These are phyloP conservation scores for Mus spicilegus DNA, from an alignment of 2,113 vertebrate species.

Conservation along the genomic window DNA sequence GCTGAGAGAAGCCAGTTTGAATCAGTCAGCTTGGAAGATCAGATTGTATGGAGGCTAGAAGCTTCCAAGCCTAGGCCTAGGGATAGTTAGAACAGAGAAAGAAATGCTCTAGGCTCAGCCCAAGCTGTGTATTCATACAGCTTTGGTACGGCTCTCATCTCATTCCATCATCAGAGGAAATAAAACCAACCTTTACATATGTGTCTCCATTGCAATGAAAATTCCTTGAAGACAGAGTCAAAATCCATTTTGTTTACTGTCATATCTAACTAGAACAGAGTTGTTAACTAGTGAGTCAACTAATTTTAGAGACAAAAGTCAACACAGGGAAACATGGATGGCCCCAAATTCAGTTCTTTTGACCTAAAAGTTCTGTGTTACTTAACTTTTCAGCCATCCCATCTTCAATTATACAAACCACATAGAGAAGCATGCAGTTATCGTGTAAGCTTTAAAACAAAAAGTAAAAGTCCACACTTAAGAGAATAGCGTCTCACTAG, in stretches of 20 bases:
- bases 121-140: too few species aligned
- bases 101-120: too few species aligned
- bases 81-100: too few species aligned
- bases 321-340: neutral
- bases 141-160: too few species aligned
- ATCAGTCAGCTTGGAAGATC: too few species aligned
- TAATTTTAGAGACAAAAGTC: neutral
- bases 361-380: neutral
- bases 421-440: neutral
- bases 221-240: neutral
- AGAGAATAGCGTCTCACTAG: neutral
- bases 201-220: neutral
- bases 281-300: conserved; percentile 28
- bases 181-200: neutral
- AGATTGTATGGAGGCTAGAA: too few species aligned
- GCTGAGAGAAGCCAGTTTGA: too few species aligned
- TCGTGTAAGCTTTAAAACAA: neutral
- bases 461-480: neutral
- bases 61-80: too few species aligned
- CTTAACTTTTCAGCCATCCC: neutral
- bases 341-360: neutral
- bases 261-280: neutral
- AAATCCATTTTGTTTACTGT: neutral
- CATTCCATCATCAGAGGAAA: too few species aligned
- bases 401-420: neutral